Evolutionary conservation across 2,888 invertebrate species (phyloP).

Genomic region (Anoplius nigerrimus): DNA sequence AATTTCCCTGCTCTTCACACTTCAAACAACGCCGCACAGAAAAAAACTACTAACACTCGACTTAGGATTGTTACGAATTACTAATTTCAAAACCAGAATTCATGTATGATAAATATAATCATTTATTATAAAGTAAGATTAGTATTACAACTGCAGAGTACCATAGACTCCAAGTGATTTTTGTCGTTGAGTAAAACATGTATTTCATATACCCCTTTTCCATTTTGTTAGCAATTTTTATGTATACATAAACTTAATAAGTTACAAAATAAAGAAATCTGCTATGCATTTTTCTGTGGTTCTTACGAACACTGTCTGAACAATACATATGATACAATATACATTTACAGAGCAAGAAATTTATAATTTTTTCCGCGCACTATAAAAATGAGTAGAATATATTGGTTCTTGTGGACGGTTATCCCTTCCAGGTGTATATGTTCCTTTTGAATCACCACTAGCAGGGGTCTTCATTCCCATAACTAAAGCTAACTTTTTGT

Average conservation of each 20-base stretch:
- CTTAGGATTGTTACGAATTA: neutral
- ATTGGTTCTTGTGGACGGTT: conserved; percentile 8
- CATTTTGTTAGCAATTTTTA: too few relatives aligned
- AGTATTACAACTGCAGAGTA: too few relatives aligned
- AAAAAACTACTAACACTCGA: neutral
- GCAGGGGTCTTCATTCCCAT: too few relatives aligned
- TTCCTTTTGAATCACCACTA: neutral
- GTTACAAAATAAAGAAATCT: neutral
- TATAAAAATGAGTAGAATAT: conserved; percentile 18
- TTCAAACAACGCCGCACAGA: neutral
- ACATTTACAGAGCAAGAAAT: neutral
- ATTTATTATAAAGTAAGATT: too few relatives aligned
- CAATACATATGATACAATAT: neutral
- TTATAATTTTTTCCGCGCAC: conserved; percentile 17
- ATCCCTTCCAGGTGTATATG: neutral
- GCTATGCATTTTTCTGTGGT: too few relatives aligned
- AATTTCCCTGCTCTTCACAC: too few relatives aligned
- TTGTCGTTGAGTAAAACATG: neutral
- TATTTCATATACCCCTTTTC: neutral
- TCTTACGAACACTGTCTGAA: neutral
- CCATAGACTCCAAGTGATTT: neutral
- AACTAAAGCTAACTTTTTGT: conserved; percentile 3
- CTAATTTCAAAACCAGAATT: too few relatives aligned
- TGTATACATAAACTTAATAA: too few relatives aligned
- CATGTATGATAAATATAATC: too few relatives aligned